Conservation (phyloP, 1,140 invertebrate genomes). For the Drosophila watanabei region DNA sequence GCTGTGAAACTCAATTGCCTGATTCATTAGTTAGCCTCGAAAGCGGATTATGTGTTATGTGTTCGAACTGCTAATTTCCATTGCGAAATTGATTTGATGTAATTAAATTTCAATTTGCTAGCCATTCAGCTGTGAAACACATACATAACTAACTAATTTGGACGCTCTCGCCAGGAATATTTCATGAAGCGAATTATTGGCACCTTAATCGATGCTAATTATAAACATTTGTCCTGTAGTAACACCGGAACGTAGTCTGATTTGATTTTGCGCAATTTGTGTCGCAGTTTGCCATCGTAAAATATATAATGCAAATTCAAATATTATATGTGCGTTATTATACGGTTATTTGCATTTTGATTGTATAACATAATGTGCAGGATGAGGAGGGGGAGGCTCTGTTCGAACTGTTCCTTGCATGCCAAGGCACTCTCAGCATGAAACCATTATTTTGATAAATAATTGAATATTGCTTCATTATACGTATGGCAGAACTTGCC, state of each 20-base stretch:
- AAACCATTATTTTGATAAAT: slow-evolving; percentile 72
- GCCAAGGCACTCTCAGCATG: slow-evolving; percentile 13
- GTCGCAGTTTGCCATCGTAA: slow-evolving; percentile 10
- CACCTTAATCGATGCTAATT: slow-evolving; percentile 52
- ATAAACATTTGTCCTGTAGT: slow-evolving; percentile 39
- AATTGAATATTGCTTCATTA: slow-evolving; percentile 79
- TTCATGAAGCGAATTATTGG: slow-evolving; percentile 50
- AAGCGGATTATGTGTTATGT: not conserved
- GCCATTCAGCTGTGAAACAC: slow-evolving; percentile 46
- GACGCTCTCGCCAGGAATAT: slow-evolving; percentile 24
- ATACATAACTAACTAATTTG: slow-evolving; percentile 50
- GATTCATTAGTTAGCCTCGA: slow-evolving; percentile 30
- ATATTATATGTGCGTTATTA: slow-evolving; percentile 29
- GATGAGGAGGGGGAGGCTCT: slow-evolving; percentile 1
- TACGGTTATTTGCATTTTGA: slow-evolving; percentile 33
- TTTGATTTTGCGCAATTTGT: slow-evolving; percentile 27
- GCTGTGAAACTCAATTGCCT: slow-evolving; percentile 39
- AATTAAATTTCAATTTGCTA: slow-evolving; percentile 64
- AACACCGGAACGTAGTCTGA: slow-evolving; percentile 4
- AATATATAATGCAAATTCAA: slow-evolving; percentile 14
- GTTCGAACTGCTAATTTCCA: slow-evolving; percentile 39
- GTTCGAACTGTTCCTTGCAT: slow-evolving; percentile 1
- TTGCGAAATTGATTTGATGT: slow-evolving; percentile 45
- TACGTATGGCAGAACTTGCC: slow-evolving; percentile 44
- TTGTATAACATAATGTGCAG: not conserved